Evolutionary conservation across 2,888 invertebrate species (phyloP), one percentile per base, ranked within the genome.

Genomic region (Nomada fabriciana): DNA sequence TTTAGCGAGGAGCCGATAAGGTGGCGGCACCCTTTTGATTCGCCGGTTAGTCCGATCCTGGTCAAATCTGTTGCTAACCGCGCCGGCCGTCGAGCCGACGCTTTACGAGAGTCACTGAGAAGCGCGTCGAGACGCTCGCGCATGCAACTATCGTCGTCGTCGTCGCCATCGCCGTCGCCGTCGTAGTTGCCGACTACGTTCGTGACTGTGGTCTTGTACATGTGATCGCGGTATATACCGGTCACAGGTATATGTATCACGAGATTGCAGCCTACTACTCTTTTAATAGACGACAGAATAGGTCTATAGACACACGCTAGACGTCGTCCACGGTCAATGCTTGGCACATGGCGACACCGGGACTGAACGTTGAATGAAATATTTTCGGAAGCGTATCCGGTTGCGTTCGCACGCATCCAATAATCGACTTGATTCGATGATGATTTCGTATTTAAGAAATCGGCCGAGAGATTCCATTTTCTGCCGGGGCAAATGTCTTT

Each of bases 11-110:
- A 36, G 29, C 15, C 15, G 36, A 60, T 75, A 53, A 61, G 53
- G 43, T 42, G 52, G 57, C 43, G 55, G 69, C 60, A 63, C 70
- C 89, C 87, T 87, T 88, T 84, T 87, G 86, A 86, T 87, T 84
- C 88, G 87, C 81, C 85, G 83, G 85, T 88, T 88, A 85, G 82
- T 86, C 84, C 86, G 88, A 90, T 90, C 89, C 89, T 90, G 89
- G 87, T 91, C 82, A 90, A 91, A 93, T 93, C 92, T 91, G 92
- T 92, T 92, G 92, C 92, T 92, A 92, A 91, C 92, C 91, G 84
- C 78, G 84, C 43, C 65, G 13, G 47, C 43, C 36, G 71, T 52
- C 55, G 74, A 53, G 42, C 60, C 82, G 80, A 82, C 85, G 79
- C 79, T 86, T 71, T 69, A 71, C 82, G 74, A 79, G 82, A 76